phyloP scores from a whole-genome alignment of 2,113 vertebrate genomes.

The Axis porcinus region DNA sequence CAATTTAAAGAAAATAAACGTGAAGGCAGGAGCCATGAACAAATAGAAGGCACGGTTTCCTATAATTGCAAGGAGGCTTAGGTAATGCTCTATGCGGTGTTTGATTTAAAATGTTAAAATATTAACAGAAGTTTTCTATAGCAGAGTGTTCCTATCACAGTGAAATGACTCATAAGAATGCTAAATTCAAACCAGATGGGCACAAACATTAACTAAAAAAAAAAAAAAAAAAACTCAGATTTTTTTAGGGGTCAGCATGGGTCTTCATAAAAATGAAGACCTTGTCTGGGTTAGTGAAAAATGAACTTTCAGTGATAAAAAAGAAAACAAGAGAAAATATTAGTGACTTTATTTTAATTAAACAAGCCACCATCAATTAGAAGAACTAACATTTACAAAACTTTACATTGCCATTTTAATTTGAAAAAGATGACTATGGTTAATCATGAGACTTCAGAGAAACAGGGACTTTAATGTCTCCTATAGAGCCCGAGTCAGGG shows the following conservation, averaged over 20 bases:
- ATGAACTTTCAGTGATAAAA: constrained; percentile 75
- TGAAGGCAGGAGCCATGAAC: constrained; percentile 45
- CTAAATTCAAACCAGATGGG: constrained; percentile 90
- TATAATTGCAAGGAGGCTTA: constrained; percentile 69
- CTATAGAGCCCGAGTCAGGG: background rate
- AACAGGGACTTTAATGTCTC: constrained; percentile 48
- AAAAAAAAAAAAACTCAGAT: constrained; percentile 75
- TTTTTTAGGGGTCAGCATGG: constrained; percentile 82
- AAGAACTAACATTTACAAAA: constrained; percentile 81
- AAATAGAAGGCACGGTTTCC: constrained; percentile 52
- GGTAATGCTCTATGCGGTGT: constrained; percentile 74
- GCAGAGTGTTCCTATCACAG: constrained; percentile 85
- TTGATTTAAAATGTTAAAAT: constrained; percentile 86
- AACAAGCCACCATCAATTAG: constrained; percentile 77
- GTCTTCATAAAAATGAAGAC: constrained; percentile 86
- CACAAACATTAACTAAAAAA: constrained; percentile 81
- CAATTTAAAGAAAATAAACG: constrained; percentile 62
- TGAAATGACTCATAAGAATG: constrained; percentile 89
- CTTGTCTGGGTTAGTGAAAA: constrained; percentile 82
- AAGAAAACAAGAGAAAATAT: constrained; percentile 77
- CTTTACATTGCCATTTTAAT: constrained; percentile 79
- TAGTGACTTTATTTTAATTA: constrained; percentile 82
- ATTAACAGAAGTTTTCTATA: constrained; percentile 84
- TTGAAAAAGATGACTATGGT: constrained; percentile 74
- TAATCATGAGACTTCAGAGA: constrained; percentile 69